These are phyloP conservation scores for Azorinus chamasolen DNA, from an alignment of 2,888 invertebrate genomes.

Conservation along the genomic window DNA sequence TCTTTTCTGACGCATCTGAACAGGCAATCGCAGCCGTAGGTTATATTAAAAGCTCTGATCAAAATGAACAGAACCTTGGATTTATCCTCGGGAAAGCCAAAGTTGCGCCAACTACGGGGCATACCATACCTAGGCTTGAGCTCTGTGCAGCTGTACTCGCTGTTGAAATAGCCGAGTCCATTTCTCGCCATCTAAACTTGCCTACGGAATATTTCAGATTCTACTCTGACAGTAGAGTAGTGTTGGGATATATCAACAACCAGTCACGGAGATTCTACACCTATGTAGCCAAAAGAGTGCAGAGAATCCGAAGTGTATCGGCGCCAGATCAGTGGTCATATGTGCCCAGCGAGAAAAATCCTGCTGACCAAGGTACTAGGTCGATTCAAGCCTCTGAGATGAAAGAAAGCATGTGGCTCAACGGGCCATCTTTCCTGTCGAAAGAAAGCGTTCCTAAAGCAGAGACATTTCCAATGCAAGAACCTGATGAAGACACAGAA, in stretches of 20 bases:
- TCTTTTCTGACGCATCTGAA: slow-evolving; percentile 68
- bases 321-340: slow-evolving; percentile 55
- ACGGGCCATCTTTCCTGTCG: slow-evolving; percentile 22
- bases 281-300: slow-evolving; percentile 59
- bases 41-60: slow-evolving; percentile 36
- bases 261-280: slow-evolving; percentile 49
- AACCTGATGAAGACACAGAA: slow-evolving; percentile 41
- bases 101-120: slow-evolving; percentile 51
- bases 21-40: slow-evolving; percentile 64
- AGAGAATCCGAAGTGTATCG: slow-evolving; percentile 28
- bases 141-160: slow-evolving; percentile 64
- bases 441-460: not conserved
- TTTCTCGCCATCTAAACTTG: slow-evolving; percentile 28
- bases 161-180: slow-evolving; percentile 40
- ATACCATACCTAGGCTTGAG: slow-evolving; percentile 66
- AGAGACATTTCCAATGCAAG: slow-evolving; percentile 22
- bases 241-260: slow-evolving; percentile 59
- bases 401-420: slow-evolving; percentile 42
- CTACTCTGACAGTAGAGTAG: slow-evolving; percentile 59
- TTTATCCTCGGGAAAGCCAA: slow-evolving; percentile 65
- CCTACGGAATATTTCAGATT: slow-evolving; percentile 19
- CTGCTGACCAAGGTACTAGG: slow-evolving; percentile 56
- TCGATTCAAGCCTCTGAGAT: slow-evolving; percentile 11
- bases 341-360: slow-evolving; percentile 49
- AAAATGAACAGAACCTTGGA: slow-evolving; percentile 20